Evolutionary conservation across 2,113 vertebrate genomes (phyloP).

Genomic region (Redunca redunca): DNA sequence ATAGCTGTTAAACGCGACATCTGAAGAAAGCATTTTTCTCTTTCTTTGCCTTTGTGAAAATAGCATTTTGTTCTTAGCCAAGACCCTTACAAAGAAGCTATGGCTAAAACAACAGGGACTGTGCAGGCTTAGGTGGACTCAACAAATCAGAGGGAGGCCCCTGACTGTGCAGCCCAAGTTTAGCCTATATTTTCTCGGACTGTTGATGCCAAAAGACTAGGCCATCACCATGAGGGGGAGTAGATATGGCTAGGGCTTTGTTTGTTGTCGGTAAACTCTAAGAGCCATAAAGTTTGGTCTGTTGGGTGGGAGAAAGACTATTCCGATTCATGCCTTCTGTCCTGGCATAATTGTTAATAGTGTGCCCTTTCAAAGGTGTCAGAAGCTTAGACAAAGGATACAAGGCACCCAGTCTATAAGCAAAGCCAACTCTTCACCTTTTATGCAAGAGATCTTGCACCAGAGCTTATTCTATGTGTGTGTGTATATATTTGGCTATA

Average conservation of each 20-base stretch:
- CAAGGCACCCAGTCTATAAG: too few relatives aligned
- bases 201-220: neutral
- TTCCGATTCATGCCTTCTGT: neutral
- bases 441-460: neutral
- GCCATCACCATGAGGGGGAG: rapidly evolving
- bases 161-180: neutral
- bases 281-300: neutral
- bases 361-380: neutral
- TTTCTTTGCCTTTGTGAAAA: neutral
- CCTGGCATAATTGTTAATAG: neutral
- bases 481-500: neutral
- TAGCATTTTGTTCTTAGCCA: neutral
- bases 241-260: neutral
- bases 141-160: neutral
- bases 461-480: neutral
- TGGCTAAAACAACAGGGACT: neutral
- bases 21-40: neutral
- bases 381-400: neutral
- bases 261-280: neutral
- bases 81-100: neutral
- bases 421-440: neutral
- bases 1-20: neutral
- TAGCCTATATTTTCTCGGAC: neutral
- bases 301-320: neutral
- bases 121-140: neutral